Conservation (phyloP, 1,140 invertebrate species). For the Zelostemma sp. region DNA sequence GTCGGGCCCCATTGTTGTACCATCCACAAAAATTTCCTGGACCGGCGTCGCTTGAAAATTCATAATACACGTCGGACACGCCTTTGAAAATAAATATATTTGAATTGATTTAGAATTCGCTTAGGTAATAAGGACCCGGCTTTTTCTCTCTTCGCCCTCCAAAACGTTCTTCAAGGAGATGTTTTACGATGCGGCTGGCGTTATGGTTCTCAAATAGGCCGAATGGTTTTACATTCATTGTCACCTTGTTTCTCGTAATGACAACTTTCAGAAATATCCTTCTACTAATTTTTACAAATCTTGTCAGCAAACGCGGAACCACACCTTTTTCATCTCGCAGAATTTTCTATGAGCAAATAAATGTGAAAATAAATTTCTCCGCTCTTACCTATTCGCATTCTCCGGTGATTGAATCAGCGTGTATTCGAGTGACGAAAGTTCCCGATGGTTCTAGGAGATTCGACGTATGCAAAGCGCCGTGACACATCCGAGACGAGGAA, state of each 20-base stretch:
- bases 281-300: too few relatives aligned
- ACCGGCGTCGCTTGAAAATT: background rate
- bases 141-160: too few relatives aligned
- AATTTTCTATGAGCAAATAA: background rate
- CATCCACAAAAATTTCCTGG: background rate
- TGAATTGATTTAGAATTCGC: background rate
- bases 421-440: background rate
- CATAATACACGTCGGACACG: background rate
- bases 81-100: background rate
- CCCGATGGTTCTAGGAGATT: background rate
- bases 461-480: background rate
- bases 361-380: slow-evolving; percentile 4
- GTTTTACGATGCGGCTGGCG: background rate
- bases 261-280: too few relatives aligned
- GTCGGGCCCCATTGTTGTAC: background rate
- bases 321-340: background rate
- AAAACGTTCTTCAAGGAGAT: background rate
- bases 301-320: background rate
- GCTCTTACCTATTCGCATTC: slow-evolving; percentile 60
- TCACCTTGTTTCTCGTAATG: too few relatives aligned
- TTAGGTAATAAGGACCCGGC: background rate
- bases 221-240: too few relatives aligned
- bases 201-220: too few relatives aligned
- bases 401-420: slow-evolving; percentile 21
- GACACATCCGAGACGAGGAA: slow-evolving; percentile 1